Evolutionary conservation across 2,797 vertebrate genomes (phyloP), one percentile per base, ranked within the genome.

Genomic region (Salmo trutta): DNA sequence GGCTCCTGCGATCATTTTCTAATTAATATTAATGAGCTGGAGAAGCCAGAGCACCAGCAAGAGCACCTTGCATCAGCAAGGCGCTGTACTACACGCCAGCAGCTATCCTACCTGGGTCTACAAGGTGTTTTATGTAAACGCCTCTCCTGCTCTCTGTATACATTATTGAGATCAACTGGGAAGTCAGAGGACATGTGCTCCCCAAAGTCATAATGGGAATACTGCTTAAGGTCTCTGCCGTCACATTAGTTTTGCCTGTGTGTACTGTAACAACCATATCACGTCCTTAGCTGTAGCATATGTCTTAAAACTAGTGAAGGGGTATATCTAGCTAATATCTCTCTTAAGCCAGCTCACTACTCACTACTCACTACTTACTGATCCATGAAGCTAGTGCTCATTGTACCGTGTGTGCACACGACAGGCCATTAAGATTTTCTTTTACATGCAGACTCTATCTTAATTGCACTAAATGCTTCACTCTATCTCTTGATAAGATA

Each of bases 11-110:
- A 86, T 89, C 84, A 86, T 80, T 71, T 82, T n/a, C 75, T 75
- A 51, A 87, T 92, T 86, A 87, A 91, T 91, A 91, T 91, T 88
- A 81, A 91, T 90, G 74, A 90, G 83, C 52, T n/a, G 53, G 71
- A 56, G 77, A 84, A 77, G 70, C 47, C 59, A 78, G 52, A 5
- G 12, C 54, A 14, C 5, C 27, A 36, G 21, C 56, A n/a, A n/a
- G n/a, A n/a, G n/a, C n/a, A n/a, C n/a, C n/a, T n/a, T n/a, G n/a
- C 1, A 12, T 14, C 64, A 31, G 78, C 65, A 65, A 76, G 83
- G 36, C 51, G 71, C 78, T 59, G 36, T 51, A 68, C 77, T 83
- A 47, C 41, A 47, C 12, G 82, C 77, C 86, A 81, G 36, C 79
- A 84, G 84, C 86, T 79, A 83, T 85, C 85, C 84, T 79, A 90